A percentile compares a stretch with the other conserved stretches of the same genome.
These are phyloP conservation scores for Acanthosepion lycidas DNA, from an alignment of 2,888 invertebrate genomes.

Conservation along the genomic window DNA sequence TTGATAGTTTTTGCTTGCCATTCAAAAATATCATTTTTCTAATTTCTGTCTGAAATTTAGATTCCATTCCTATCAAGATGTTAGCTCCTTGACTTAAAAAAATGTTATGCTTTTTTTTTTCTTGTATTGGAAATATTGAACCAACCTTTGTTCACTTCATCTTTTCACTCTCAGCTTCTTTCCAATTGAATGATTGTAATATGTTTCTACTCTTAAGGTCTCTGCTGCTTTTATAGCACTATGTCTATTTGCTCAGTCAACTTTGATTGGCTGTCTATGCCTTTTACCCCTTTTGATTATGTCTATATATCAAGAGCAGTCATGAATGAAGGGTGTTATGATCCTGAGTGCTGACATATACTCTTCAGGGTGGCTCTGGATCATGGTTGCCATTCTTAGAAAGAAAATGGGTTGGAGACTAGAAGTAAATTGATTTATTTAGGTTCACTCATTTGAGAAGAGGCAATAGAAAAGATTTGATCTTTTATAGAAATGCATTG, in stretches of 20 bases:
- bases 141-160: neutral
- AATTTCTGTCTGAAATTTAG: neutral
- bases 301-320: neutral
- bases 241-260: conserved; percentile 33
- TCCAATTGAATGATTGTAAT: neutral
- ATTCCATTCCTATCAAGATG: neutral
- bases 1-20: neutral
- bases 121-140: neutral
- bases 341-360: neutral
- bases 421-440: neutral
- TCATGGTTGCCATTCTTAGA: neutral
- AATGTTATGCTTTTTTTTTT: neutral
- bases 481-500: neutral
- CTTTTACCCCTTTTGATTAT: neutral
- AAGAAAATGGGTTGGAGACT: neutral
- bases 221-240: neutral
- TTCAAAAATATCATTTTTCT: neutral
- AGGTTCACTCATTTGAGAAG: neutral
- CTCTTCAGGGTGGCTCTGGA: neutral
- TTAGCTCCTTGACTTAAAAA: neutral
- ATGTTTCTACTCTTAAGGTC: neutral
- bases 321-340: neutral
- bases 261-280: neutral
- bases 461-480: neutral
- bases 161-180: neutral